Percentiles rank a stretch among this genome's conserved stretches.
These are phyloP conservation scores for Rattus rattus DNA, from an alignment of 2,113 vertebrate genomes.

Conservation along the genomic window DNA sequence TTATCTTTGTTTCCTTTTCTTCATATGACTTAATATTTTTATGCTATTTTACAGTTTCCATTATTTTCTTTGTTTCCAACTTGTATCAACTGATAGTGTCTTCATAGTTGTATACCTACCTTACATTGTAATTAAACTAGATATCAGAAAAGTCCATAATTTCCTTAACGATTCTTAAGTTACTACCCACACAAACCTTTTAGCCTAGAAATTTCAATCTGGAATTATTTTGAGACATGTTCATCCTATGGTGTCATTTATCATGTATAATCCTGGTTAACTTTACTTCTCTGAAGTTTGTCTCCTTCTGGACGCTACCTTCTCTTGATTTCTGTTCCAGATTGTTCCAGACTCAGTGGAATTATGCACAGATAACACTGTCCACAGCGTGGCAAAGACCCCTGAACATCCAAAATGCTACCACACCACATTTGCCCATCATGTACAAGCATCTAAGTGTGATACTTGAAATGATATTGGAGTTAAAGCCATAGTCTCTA, in stretches of 20 bases:
- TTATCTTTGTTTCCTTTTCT: background rate
- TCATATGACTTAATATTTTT: background rate
- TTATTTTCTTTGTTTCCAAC: background rate
- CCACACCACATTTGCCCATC: background rate
- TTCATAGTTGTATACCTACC: background rate
- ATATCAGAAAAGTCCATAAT: background rate
- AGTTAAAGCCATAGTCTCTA: background rate
- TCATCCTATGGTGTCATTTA: background rate
- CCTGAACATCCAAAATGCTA: background rate
- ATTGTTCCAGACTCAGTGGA: background rate
- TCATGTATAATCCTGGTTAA: background rate
- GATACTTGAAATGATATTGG: background rate
- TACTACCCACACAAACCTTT: background rate
- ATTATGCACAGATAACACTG: background rate
- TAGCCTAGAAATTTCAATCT: background rate
- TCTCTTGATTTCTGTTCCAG: background rate
- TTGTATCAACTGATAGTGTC: background rate
- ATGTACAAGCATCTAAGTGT: background rate
- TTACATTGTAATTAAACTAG: background rate
- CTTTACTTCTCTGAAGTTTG: background rate
- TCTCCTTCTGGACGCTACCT: background rate
- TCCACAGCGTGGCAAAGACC: background rate
- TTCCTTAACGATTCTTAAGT: background rate
- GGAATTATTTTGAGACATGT: background rate
- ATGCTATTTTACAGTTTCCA: background rate